Conservation (phyloP, 2,888 invertebrate genomes). For the Amorpha juglandis region DNA sequence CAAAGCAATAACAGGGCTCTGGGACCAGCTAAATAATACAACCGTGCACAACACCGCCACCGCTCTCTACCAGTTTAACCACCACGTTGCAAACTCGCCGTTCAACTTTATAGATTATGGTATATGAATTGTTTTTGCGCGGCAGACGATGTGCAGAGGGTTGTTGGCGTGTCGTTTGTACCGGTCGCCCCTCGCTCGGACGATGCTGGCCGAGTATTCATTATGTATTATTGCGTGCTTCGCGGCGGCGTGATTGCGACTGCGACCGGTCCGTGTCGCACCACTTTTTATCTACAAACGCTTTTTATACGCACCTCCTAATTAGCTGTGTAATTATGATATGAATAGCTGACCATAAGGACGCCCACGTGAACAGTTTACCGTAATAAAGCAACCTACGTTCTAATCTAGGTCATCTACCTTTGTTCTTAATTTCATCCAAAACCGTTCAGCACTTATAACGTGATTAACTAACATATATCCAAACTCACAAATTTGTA, state of each 20-base stretch:
- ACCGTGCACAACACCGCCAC: neutral
- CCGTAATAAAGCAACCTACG: too few species aligned
- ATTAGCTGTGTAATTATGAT: too few species aligned
- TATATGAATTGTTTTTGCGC: neutral
- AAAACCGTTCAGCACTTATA: too few species aligned
- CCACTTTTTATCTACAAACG: neutral
- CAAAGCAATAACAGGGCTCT: constrained; percentile 1
- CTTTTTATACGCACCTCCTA: too few species aligned
- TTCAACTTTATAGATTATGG: neutral
- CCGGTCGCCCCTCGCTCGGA: neutral
- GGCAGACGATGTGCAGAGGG: too few species aligned
- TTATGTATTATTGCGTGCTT: constrained; percentile 1
- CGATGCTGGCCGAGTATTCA: constrained; percentile 7
- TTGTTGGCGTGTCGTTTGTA: neutral
- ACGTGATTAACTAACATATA: too few species aligned
- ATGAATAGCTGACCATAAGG: too few species aligned
- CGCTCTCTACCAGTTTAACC: neutral
- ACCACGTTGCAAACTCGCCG: neutral
- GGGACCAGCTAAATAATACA: constrained; percentile 1
- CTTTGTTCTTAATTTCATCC: too few species aligned
- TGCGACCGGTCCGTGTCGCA: neutral
- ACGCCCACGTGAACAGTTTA: too few species aligned
- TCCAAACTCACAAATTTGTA: too few species aligned
- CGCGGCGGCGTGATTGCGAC: neutral
- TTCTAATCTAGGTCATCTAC: too few species aligned